Base-by-base conservation (phyloP, 1,140 invertebrate species). In the Metopolophium dirhodum region DNA sequence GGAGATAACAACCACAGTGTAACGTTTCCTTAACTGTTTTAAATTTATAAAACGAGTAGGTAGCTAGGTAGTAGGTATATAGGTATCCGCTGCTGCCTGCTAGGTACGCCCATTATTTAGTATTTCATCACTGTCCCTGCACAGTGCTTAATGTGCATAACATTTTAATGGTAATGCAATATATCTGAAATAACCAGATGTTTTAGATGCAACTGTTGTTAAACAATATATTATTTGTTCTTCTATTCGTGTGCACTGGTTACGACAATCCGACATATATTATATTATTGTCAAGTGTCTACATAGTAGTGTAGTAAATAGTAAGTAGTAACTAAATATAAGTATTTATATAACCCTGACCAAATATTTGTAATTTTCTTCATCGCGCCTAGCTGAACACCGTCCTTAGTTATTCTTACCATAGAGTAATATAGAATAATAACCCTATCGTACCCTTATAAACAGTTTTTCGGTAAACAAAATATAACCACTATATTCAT, bases 71-170 rank as follows among this genome's bases (percentile, higher is more conserved):
- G 37, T 37, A 1, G 37, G 37, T 22, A 54, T 54, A 54, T 77
- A 77, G 14, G 61, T 77, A 77, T 77, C 61, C n/a, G n/a, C n/a
- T 7, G 14, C 3, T 77, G 41, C 41, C 41, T 41, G 41, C 41
- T 41, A 41, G 41, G 41, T 41, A 77, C 61, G 61, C 61, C 61
- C n/a, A 77, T 77, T 14, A n/a, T 77, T 77, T 9, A 77, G 30
- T n/a, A 77, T 77, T 77, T 77, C 61, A 77, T 77, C 61, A 77
- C 7, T 77, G 61, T 77, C 61, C 61, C 61, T 77, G 61, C n/a
- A 77, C 14, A 2, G 30, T 77, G 61, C 14, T n/a, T n/a, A 77
- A 77, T 20, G 4, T n/a, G 61, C 61, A n/a, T 77, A 77, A 77
- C 61, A 77, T 77, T 77, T n/a, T n/a, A 77, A 77, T 35, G 22